Evolutionary conservation across 2,888 invertebrate genomes (phyloP).

Genomic region (Leistus spinibarbis): DNA sequence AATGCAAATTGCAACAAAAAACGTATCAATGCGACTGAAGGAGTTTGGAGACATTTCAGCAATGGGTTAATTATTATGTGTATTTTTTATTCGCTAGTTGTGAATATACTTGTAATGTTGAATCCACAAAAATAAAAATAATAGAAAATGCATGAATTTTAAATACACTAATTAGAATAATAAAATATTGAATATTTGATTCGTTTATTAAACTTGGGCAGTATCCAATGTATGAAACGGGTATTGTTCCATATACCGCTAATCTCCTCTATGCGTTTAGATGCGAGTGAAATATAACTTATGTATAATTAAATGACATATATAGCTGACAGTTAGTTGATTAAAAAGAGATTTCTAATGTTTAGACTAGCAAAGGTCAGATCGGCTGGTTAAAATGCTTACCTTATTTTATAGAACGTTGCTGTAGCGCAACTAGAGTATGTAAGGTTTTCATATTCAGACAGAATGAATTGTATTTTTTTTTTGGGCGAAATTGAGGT

Average conservation of each 20-base stretch:
- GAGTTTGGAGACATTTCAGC: background rate
- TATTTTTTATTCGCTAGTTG: too few species aligned
- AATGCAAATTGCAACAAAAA: background rate
- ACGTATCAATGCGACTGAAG: background rate
- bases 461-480: background rate
- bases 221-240: too few species aligned
- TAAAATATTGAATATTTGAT: too few species aligned
- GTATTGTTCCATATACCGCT: too few species aligned
- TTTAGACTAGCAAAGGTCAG: conserved; percentile 29
- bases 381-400: conserved; percentile 27
- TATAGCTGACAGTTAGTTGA: background rate
- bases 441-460: background rate
- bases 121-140: too few species aligned
- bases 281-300: background rate
- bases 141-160: too few species aligned
- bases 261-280: too few species aligned
- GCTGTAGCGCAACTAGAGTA: background rate
- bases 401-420: conserved; percentile 8
- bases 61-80: too few species aligned
- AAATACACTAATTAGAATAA: too few species aligned
- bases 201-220: too few species aligned
- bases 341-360: conserved; percentile 2
- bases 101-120: too few species aligned
- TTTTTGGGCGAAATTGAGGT: background rate
- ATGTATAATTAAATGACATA: background rate